phyloP scores from a whole-genome alignment of 1,140 invertebrate genomes.

The Papilio helenus region DNA sequence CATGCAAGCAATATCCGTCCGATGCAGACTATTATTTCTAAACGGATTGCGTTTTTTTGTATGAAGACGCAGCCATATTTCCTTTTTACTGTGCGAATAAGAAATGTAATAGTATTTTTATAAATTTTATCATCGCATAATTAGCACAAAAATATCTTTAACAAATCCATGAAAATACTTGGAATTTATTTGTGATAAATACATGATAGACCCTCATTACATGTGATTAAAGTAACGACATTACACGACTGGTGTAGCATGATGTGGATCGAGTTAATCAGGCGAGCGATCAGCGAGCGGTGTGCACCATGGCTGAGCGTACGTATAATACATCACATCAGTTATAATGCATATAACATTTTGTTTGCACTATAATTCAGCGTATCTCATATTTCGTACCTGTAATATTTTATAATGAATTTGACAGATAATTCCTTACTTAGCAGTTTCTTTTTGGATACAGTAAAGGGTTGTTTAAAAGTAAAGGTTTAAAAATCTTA shows the following conservation, averaged over 20 bases:
- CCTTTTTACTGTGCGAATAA: not conserved
- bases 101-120: no score
- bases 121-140: no score
- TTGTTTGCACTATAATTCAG: not conserved
- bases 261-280: slow-evolving; percentile 7
- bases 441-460: no score
- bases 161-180: not conserved
- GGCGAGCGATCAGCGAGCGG: not conserved
- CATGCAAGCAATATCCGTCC: slow-evolving; percentile 42
- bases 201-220: not conserved
- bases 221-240: slow-evolving; percentile 8
- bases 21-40: slow-evolving; percentile 14
- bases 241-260: not conserved
- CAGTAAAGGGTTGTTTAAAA: not conserved
- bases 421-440: no score
- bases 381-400: not conserved
- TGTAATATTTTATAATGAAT: no score
- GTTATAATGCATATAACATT: slow-evolving; percentile 7
- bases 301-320: not conserved
- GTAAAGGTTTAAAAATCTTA: not conserved
- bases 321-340: not conserved
- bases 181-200: not conserved
- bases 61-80: not conserved
- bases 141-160: no score
- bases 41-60: not conserved